These are phyloP conservation scores for Drosophila anomalipes DNA, from an alignment of 2,888 invertebrate species.

Conservation along the genomic window DNA sequence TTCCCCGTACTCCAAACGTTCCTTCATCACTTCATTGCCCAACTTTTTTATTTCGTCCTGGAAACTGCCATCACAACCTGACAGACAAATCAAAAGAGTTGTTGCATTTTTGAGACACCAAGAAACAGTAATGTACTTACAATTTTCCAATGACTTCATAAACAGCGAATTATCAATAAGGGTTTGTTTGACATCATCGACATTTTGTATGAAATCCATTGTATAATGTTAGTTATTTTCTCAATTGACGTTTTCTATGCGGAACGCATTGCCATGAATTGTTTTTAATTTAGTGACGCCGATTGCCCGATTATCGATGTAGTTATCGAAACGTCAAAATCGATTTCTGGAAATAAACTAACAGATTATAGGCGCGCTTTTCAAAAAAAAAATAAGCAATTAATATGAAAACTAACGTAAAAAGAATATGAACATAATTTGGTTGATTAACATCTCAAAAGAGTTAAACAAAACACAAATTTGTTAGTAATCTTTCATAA, in stretches of 20 bases:
- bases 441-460: not conserved
- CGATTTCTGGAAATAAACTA: not conserved
- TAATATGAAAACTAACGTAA: not conserved
- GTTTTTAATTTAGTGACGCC: not conserved
- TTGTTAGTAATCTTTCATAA: not conserved
- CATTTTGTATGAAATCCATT: not conserved
- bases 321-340: not conserved
- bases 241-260: not conserved
- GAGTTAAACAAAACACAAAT: not conserved
- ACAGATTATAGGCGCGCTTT: not conserved
- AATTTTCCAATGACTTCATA: constrained; percentile 6
- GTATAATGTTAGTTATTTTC: not conserved
- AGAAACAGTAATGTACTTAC: not conserved
- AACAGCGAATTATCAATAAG: constrained; percentile 2
- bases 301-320: not conserved
- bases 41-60: constrained; percentile 4
- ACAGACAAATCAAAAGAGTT: not conserved
- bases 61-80: constrained; percentile 1
- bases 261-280: not conserved
- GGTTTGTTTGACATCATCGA: constrained; percentile 3
- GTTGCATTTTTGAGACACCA: not conserved
- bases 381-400: not conserved
- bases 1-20: not conserved
- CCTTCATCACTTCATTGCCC: not conserved
- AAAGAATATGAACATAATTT: not conserved